A percentile compares a stretch with the other conserved stretches of the same genome.
Evolutionary conservation across 2,113 vertebrate species (phyloP).

Genomic region (Semicossyphus pulcher): DNA sequence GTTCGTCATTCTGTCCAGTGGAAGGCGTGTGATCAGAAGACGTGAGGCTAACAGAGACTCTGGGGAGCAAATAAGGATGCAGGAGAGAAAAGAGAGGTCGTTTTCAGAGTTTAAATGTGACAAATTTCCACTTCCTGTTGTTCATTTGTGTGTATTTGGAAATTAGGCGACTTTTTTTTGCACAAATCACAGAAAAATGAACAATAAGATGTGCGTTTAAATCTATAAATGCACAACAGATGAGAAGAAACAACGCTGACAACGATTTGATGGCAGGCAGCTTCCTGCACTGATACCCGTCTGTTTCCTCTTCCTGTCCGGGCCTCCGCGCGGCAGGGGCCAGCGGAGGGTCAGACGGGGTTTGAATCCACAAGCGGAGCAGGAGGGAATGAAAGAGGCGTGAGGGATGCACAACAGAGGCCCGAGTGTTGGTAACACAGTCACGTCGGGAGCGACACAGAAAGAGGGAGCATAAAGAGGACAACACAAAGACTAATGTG

Average conservation of each 20-base stretch:
- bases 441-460: constrained; percentile 70
- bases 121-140: no score
- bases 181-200: no score
- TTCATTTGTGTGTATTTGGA: no score
- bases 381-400: constrained; percentile 61
- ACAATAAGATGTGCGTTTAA: no score
- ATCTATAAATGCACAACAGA: not conserved
- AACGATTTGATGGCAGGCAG: constrained; percentile 12
- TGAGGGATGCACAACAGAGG: constrained; percentile 65
- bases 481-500: constrained; percentile 34
- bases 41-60: not conserved
- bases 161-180: no score
- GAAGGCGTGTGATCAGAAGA: constrained; percentile 9
- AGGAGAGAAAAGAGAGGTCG: no score
- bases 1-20: no score
- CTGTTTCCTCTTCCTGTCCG: constrained; percentile 81
- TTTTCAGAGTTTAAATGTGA: no score
- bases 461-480: constrained; percentile 53
- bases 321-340: constrained; percentile 43
- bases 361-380: constrained; percentile 66
- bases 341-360: constrained; percentile 70
- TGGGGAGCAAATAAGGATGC: not conserved
- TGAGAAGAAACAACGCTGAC: not conserved
- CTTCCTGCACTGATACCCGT: constrained; percentile 71
- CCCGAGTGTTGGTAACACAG: constrained; percentile 72